Evolutionary conservation across 2,113 vertebrate species (phyloP).

Genomic region (Nyctereutes procyonoides): DNA sequence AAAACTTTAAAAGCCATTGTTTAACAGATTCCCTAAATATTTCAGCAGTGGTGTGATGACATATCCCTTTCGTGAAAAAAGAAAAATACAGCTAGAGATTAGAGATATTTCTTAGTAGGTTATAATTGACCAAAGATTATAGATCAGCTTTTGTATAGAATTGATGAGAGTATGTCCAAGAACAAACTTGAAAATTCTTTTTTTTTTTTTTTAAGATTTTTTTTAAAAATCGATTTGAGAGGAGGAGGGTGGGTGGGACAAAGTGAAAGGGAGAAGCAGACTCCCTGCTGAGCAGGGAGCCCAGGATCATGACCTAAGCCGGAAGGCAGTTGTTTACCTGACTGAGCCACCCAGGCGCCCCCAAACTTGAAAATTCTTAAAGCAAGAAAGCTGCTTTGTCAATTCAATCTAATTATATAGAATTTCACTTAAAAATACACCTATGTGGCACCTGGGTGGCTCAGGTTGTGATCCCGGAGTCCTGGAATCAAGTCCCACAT

Average conservation of each 20-base stretch:
- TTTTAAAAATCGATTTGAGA: background rate
- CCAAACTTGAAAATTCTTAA: constrained; percentile 31
- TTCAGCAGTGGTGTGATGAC: background rate
- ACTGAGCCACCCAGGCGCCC: background rate
- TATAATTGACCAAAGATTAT: constrained; percentile 39
- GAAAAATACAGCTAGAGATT: constrained; percentile 12
- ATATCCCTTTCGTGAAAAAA: constrained; percentile 25
- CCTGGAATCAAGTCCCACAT: no score
- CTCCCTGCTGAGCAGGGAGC: background rate
- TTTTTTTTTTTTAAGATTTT: background rate
- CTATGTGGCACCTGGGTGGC: background rate
- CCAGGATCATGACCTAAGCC: background rate
- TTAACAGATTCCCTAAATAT: background rate
- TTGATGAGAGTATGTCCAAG: constrained; percentile 6
- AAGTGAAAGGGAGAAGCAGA: background rate
- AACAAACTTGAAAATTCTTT: background rate
- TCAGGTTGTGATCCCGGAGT: no score
- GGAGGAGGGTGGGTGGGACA: background rate
- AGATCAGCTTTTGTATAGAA: background rate
- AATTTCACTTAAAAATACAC: constrained; percentile 61
- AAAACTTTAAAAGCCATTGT: constrained; percentile 10
- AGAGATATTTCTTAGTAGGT: background rate
- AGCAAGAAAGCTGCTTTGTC: background rate
- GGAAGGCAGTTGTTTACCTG: background rate
- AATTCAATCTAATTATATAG: background rate